Percentiles rank a stretch among this genome's conserved stretches.
These are phyloP conservation scores for Lepus timidus DNA, from an alignment of 2,113 vertebrate species.

Conservation along the genomic window DNA sequence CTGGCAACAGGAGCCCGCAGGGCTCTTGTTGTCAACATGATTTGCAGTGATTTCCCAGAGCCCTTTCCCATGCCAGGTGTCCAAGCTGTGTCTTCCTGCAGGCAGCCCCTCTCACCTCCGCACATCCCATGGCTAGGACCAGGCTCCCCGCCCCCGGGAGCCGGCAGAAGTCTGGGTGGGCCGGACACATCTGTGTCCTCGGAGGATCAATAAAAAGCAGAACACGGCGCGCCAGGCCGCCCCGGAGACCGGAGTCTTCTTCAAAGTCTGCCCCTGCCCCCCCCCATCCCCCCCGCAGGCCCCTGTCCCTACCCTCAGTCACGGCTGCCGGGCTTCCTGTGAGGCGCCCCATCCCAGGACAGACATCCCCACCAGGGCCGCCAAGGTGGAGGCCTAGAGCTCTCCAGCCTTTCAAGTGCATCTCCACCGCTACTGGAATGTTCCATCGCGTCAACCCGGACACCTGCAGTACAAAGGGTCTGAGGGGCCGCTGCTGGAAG, in stretches of 20 bases:
- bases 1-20: background rate
- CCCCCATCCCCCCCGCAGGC: background rate
- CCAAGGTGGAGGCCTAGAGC: slow-evolving; percentile 35
- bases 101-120: background rate
- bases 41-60: background rate
- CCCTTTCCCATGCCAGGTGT: background rate
- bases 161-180: slow-evolving; percentile 48
- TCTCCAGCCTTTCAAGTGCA: slow-evolving; percentile 50
- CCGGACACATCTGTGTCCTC: slow-evolving; percentile 67
- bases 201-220: slow-evolving; percentile 55
- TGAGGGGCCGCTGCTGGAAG: background rate
- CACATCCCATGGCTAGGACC: background rate
- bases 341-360: background rate
- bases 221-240: background rate
- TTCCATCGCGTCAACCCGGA: background rate
- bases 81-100: background rate
- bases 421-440: background rate
- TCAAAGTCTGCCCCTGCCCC: slow-evolving; percentile 57
- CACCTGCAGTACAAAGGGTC: background rate
- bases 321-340: slow-evolving; percentile 71
- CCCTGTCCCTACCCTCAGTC: background rate
- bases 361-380: background rate
- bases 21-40: background rate
- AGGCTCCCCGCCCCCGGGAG: background rate
- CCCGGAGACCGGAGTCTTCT: slow-evolving; percentile 69